These are phyloP conservation scores for Onychomys leucogaster DNA, from an alignment of 2,797 vertebrate species.

Conservation along the genomic window DNA sequence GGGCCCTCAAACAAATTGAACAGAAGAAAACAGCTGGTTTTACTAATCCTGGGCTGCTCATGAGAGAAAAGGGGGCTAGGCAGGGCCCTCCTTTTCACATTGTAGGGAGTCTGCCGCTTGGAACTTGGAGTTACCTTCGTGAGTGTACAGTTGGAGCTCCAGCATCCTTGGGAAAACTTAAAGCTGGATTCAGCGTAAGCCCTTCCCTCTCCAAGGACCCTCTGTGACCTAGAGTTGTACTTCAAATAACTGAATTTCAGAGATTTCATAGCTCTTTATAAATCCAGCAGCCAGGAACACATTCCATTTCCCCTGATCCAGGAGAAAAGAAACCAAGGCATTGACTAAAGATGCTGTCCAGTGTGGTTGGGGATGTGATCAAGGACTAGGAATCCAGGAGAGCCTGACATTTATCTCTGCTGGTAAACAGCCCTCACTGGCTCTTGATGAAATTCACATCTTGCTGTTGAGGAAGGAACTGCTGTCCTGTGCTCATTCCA, in stretches of 20 bases:
- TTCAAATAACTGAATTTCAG: constrained; percentile 64
- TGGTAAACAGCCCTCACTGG: background rate
- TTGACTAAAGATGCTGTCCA: background rate
- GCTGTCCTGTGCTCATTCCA: background rate
- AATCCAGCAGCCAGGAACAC: background rate
- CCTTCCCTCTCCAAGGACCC: background rate
- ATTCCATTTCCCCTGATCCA: background rate
- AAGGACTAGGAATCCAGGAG: background rate
- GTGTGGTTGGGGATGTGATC: no score
- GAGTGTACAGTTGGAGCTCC: background rate
- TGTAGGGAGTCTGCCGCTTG: background rate
- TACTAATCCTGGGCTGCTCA: constrained; percentile 50
- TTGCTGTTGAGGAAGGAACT: constrained; percentile 52
- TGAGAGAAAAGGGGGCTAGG: background rate
- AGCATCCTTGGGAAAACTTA: background rate
- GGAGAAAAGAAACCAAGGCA: constrained; percentile 24
- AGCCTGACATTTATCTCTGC: constrained; percentile 19
- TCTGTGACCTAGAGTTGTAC: constrained; percentile 32
- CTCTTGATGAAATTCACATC: constrained; percentile 57
- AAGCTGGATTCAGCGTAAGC: background rate
- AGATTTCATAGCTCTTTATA: constrained; percentile 56
- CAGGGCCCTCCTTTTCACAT: constrained; percentile 12
- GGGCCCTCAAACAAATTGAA: constrained; percentile 69
- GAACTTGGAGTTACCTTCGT: background rate
- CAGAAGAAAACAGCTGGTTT: constrained; percentile 67